Base-by-base conservation (phyloP, 2,797 vertebrate species). In the Scleropages formosus region DNA sequence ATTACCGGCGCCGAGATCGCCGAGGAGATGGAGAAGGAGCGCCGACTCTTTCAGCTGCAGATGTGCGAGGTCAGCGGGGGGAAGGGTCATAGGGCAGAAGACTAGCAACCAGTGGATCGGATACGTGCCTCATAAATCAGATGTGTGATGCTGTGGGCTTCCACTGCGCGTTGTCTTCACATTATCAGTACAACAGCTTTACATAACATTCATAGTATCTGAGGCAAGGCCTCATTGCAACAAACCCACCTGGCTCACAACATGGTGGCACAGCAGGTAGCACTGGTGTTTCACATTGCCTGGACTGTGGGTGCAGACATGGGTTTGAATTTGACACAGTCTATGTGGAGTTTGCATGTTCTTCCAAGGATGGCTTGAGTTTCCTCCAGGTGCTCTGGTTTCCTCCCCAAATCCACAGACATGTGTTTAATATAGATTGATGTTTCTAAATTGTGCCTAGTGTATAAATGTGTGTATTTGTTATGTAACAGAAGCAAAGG, bases 11-110 rank as follows among this genome's bases (percentile, higher is more conserved):
- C 94, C 0, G 94, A 95, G 87, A 95, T 95, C 0, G 94, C 94
- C 0, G 94, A 95, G 79, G 94, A 95, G 31, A 95, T 95, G 94
- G 94, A 95, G 83, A 95, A 95, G 78, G 94, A 95, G 72, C 84
- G 94, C n/a, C 83, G 94, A 4, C 89, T 95, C 0, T 95, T 95
- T 79, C 94, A 95, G 83, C 89, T 95, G 0, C 94, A 95, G 81
- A 95, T 95, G 94, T 95, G 94, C 74, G 94, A 95, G 84, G 94
- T 95, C 84, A 90, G 92, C 78, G 49, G 27, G 0, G 31, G 49
- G 10, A 3, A 56, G 58, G 31, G 15, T 47, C 20, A 15, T 20
- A 24, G 56, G 49, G 46, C n/a, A 20, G n/a, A 20, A 51, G 44
- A 49, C 49, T 15, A 15, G 10, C 27, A 16, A 49, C 53, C 22